Base-by-base conservation (phyloP, 1,140 invertebrate species). In the Lamellibrachia luymesi region DNA sequence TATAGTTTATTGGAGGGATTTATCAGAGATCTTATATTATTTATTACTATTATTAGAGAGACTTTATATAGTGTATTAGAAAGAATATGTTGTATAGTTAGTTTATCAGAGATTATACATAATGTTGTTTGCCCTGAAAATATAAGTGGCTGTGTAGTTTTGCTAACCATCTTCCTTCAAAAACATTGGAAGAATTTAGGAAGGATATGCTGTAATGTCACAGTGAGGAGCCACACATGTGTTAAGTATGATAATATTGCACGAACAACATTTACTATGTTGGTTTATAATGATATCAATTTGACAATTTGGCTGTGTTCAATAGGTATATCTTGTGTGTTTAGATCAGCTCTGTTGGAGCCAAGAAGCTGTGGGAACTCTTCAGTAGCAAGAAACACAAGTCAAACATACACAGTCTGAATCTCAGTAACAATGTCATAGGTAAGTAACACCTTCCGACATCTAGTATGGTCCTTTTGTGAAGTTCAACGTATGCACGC, bases 371-470 rank as follows among this genome's bases (percentile, higher is more conserved):
- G 38, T 91, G n/a, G 50, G 25, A 51, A 49, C 90, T 52, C 7
- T 49, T 92, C 51, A 92, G 50, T 51, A 52, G 52, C 52, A 13
- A 51, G 51, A 92, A 92, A 38, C 94, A 95, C 50, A 94, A 90
- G 51, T 94, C 94, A 50, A 94, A 94, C 93, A 92, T 95, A n/a
- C 95, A 95, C 91, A 95, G 95, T 93, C 93, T 95, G 1, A 95
- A 95, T 91, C 93, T 95, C 25, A 94, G 93, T 80, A 51, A 91
- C 51, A 95, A 95, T 92, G 93, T 93, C 90, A 94, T 95, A 50
- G 94, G 95, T 95, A 93, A 94, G 64, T 80, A 17, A 22, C 64
- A 80, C 17, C 5, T 22, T 80, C 64, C 38, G 38, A 38, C 38
- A 38, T 38, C 38, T 38, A 38, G 38, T 38, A 38, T 38, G 38